phyloP scores from a whole-genome alignment of 2,113 vertebrate genomes.

The Hystrix cristata region DNA sequence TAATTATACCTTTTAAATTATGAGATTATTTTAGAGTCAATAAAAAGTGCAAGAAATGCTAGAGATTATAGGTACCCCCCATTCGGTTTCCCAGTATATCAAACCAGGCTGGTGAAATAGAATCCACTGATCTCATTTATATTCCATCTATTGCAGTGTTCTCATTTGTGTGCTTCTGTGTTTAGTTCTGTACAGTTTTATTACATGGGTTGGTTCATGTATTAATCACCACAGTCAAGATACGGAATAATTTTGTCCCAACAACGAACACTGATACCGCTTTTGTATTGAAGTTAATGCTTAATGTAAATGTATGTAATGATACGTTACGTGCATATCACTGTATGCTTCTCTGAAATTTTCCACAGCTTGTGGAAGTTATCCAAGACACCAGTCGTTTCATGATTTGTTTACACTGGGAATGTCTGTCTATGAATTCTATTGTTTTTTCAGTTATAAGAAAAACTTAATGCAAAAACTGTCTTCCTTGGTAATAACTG shows the following conservation, averaged over 20 bases:
- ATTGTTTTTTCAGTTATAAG: neutral
- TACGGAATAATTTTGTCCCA: neutral
- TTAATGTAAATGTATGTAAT: conserved; percentile 3
- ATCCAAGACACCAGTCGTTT: neutral
- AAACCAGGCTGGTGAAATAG: neutral
- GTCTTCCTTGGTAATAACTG: neutral
- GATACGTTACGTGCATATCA: neutral
- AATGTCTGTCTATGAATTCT: conserved; percentile 1
- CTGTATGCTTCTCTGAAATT: neutral
- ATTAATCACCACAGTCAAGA: neutral
- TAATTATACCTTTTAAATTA: conserved; percentile 4
- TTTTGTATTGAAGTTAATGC: conserved; percentile 18
- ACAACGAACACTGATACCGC: neutral
- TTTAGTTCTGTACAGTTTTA: neutral
- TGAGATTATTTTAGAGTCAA: neutral
- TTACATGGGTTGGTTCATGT: neutral
- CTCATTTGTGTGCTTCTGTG: neutral
- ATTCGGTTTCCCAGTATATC: neutral
- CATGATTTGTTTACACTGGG: neutral
- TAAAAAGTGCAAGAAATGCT: neutral
- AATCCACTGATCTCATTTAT: neutral
- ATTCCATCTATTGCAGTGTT: neutral
- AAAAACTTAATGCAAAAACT: conserved; percentile 16
- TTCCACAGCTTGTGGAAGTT: neutral
- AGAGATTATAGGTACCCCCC: neutral